phyloP scores from a whole-genome alignment of 2,888 invertebrate species.

The Lysandra bellargus region DNA sequence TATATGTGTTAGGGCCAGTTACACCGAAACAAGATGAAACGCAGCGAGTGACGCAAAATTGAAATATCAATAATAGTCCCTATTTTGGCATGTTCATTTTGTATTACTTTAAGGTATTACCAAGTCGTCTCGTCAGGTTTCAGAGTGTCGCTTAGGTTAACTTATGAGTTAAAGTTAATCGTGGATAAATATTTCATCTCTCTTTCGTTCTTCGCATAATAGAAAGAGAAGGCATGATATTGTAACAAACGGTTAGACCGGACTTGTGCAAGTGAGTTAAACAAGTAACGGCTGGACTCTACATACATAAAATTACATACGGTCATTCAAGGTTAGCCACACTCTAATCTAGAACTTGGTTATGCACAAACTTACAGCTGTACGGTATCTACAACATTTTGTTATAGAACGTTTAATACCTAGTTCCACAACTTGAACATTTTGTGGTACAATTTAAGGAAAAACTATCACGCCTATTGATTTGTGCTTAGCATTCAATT shows the following conservation, averaged over 20 bases:
- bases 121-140: too few relatives aligned
- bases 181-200: not conserved
- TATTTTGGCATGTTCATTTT: not conserved
- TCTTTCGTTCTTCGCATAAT: not conserved
- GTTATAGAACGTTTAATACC: too few relatives aligned
- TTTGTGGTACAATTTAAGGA: too few relatives aligned
- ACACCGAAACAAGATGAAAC: not conserved
- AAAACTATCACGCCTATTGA: too few relatives aligned
- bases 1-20: not conserved
- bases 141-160: too few relatives aligned
- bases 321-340: slow-evolving; percentile 16
- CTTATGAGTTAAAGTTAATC: not conserved
- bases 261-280: not conserved
- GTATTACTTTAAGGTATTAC: not conserved
- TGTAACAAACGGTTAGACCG: not conserved
- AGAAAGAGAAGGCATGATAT: not conserved
- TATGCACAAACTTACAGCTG: not conserved
- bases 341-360: slow-evolving; percentile 23
- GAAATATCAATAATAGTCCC: too few relatives aligned
- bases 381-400: too few relatives aligned
- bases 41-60: too few relatives aligned
- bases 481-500: too few relatives aligned
- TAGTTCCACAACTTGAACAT: too few relatives aligned
- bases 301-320: not conserved
- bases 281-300: not conserved